Evolutionary conservation across 2,797 vertebrate genomes (phyloP).

Genomic region (Poliocrania exsul): DNA sequence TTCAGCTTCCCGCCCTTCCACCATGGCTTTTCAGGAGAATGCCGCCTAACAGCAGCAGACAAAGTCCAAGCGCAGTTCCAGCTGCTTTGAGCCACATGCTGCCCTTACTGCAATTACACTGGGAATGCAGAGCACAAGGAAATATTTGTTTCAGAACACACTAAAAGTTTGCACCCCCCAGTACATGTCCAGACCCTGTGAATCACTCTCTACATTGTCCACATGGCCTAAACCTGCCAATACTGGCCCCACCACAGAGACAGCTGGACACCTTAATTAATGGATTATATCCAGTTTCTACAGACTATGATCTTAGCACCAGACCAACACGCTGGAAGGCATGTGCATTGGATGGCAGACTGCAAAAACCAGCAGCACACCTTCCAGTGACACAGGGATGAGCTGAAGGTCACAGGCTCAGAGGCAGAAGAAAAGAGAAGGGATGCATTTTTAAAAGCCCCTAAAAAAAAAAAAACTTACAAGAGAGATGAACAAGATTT

Average conservation of each 20-base stretch:
- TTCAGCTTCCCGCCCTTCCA: not conserved
- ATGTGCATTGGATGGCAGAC: not conserved
- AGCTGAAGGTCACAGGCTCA: not conserved
- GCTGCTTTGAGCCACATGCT: not conserved
- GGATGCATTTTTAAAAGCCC: not conserved
- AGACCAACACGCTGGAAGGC: not conserved
- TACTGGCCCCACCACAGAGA: not conserved
- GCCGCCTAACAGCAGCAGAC: not conserved
- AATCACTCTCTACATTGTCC: not conserved
- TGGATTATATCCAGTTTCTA: not conserved
- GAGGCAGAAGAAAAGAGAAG: not conserved
- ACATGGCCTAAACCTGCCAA: not conserved
- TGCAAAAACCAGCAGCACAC: not conserved
- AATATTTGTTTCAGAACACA: not conserved
- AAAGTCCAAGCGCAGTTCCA: not conserved
- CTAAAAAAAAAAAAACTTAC: not conserved
- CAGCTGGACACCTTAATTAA: not conserved
- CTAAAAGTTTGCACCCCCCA: not conserved
- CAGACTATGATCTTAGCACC: not conserved
- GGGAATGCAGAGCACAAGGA: not conserved
- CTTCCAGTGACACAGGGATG: not conserved
- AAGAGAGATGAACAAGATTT: not conserved
- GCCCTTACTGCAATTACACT: not conserved
- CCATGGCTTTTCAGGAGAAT: not conserved
- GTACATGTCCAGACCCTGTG: accelerated